Conservation (phyloP, 2,113 vertebrate genomes). For the Natator depressus region DNA sequence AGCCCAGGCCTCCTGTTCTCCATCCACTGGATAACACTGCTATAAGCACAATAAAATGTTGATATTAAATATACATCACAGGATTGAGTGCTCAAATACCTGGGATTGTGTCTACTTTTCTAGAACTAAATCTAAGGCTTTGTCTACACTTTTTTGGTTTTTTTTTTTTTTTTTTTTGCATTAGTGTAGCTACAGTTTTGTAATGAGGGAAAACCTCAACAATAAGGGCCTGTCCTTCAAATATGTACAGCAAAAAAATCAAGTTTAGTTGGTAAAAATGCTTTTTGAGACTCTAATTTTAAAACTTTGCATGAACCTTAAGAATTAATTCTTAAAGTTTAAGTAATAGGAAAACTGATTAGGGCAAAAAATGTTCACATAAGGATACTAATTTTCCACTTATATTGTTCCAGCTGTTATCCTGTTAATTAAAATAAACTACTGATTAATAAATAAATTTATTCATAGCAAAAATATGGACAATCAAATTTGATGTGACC, state of each 20-base stretch:
- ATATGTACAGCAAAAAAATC: background rate
- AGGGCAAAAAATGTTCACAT: slow-evolving; percentile 29
- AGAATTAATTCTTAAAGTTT: slow-evolving; percentile 11
- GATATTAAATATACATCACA: background rate
- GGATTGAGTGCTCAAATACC: background rate
- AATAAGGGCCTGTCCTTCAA: background rate
- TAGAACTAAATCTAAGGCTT: background rate
- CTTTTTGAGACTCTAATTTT: background rate
- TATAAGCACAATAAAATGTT: background rate
- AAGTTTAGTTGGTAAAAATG: background rate
- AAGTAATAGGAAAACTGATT: slow-evolving; percentile 24
- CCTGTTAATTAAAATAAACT: slow-evolving; percentile 72
- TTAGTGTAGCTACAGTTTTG: background rate
- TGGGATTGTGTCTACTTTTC: background rate
- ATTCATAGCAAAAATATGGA: slow-evolving; percentile 78
- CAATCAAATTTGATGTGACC: slow-evolving; percentile 59
- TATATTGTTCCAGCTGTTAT: slow-evolving; percentile 73
- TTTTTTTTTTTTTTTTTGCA: background rate
- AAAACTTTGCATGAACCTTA: background rate
- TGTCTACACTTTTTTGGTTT: background rate
- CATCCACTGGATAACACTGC: background rate
- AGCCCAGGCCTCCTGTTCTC: background rate
- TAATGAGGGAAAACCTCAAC: background rate
- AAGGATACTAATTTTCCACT: slow-evolving; percentile 73
- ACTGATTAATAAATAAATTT: slow-evolving; percentile 78